These are phyloP conservation scores for Galbula dea DNA, from an alignment of 2,113 vertebrate genomes.

Conservation along the genomic window DNA sequence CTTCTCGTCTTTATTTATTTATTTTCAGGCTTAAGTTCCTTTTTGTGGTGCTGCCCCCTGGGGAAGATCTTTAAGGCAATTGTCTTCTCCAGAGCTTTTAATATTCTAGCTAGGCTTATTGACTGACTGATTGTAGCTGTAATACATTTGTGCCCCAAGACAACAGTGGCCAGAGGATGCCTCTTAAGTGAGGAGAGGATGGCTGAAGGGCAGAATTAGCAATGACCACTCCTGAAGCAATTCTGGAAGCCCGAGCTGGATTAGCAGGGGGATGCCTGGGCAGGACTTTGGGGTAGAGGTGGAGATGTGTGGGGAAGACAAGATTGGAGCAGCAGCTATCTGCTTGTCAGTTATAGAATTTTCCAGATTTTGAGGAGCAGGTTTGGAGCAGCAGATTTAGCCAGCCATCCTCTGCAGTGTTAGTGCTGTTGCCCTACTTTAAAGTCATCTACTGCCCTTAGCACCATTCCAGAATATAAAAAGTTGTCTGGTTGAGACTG, in stretches of 20 bases:
- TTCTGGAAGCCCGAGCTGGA: background rate
- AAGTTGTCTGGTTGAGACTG: background rate
- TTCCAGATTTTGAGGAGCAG: background rate
- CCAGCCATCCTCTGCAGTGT: background rate
- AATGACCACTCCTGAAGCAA: background rate
- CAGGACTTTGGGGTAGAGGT: background rate
- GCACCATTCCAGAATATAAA: background rate
- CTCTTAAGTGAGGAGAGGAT: background rate
- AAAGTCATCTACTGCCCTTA: background rate
- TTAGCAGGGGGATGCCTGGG: background rate
- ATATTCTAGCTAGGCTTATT: background rate
- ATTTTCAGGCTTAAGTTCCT: background rate
- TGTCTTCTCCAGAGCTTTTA: background rate
- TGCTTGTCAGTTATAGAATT: background rate
- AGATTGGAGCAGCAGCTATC: background rate
- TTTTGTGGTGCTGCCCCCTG: background rate
- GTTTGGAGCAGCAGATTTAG: background rate
- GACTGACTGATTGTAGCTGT: background rate
- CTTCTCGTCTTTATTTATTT: background rate
- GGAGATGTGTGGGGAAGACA: background rate
- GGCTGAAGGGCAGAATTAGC: background rate
- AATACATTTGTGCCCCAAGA: background rate
- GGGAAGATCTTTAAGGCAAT: background rate
- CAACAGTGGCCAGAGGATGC: background rate
- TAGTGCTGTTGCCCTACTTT: background rate